Conservation (phyloP, 2,113 vertebrate genomes). For the Synodontis membranacea region DNA sequence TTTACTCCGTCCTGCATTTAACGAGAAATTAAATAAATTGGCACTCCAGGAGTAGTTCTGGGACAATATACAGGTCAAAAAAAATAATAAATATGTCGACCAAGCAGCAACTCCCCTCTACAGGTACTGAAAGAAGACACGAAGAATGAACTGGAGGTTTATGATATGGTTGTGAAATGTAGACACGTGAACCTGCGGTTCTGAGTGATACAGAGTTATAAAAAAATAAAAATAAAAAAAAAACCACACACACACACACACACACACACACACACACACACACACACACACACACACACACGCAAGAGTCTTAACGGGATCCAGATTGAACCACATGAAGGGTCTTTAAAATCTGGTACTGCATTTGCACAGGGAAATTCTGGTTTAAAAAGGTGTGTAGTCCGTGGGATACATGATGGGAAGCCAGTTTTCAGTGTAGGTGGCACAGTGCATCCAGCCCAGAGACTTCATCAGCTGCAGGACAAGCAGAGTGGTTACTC, state of each 20-base stretch:
- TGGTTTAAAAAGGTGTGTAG: constrained; percentile 86
- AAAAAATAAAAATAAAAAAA: not conserved
- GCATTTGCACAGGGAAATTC: constrained; percentile 12
- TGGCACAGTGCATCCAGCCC: constrained; percentile 89
- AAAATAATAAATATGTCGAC: not conserved
- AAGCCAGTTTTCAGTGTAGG: constrained; percentile 93
- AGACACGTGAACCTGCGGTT: not conserved
- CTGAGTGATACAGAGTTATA: not conserved
- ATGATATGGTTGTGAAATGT: not conserved
- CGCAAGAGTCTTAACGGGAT: constrained; percentile 17
- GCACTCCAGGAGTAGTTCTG: constrained; percentile 8
- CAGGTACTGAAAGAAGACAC: not conserved
- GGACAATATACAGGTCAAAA: not conserved
- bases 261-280: too few species aligned
- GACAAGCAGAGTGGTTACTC: constrained; percentile 10
- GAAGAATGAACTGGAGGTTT: not conserved
- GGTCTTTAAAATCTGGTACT: constrained; percentile 20
- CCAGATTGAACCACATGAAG: not conserved
- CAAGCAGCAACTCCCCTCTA: not conserved
- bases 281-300: too few species aligned
- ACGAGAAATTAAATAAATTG: constrained; percentile 1
- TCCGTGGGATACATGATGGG: constrained; percentile 94
- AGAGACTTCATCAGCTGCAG: constrained; percentile 90
- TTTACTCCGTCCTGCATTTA: not conserved
- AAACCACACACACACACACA: too few species aligned